These are phyloP conservation scores for Chaetoderma sp. DNA, from an alignment of 2,888 invertebrate genomes.

Conservation along the genomic window DNA sequence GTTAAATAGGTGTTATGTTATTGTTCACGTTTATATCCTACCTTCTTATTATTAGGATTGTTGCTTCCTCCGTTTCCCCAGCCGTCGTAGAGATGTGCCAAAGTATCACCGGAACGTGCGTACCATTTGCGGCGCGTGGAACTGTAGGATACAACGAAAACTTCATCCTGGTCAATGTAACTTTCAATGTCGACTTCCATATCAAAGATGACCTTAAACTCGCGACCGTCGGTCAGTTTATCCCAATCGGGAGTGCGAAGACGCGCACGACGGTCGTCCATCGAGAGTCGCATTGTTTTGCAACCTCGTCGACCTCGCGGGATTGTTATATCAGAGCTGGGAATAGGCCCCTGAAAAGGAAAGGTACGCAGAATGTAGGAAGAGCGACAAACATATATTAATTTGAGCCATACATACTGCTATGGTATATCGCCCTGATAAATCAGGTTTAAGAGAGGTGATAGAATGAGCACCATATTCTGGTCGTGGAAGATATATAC, in stretches of 20 bases:
- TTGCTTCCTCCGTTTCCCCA: constrained; percentile 1
- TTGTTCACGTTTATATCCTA: background rate
- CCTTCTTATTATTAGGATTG: background rate
- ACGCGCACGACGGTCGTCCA: background rate
- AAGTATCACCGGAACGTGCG: background rate
- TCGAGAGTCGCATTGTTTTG: background rate
- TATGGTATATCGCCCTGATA: too few species aligned
- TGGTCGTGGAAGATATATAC: too few species aligned
- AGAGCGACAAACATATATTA: too few species aligned
- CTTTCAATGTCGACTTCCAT: background rate
- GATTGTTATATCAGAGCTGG: constrained; percentile 1
- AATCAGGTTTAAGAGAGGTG: too few species aligned
- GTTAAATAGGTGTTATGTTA: background rate
- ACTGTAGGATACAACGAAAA: background rate
- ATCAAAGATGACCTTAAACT: constrained; percentile 4
- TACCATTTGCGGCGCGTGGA: background rate
- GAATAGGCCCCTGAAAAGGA: background rate
- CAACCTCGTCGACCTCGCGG: background rate
- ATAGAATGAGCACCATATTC: too few species aligned
- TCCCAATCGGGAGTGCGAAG: constrained; percentile 1
- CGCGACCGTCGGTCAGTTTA: constrained; percentile 2
- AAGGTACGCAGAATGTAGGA: too few species aligned
- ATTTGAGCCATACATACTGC: too few species aligned
- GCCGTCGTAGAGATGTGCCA: constrained; percentile 8
- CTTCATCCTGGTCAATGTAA: background rate